These are phyloP conservation scores for Etheostoma cragini DNA, from an alignment of 2,113 vertebrate species.

Conservation along the genomic window DNA sequence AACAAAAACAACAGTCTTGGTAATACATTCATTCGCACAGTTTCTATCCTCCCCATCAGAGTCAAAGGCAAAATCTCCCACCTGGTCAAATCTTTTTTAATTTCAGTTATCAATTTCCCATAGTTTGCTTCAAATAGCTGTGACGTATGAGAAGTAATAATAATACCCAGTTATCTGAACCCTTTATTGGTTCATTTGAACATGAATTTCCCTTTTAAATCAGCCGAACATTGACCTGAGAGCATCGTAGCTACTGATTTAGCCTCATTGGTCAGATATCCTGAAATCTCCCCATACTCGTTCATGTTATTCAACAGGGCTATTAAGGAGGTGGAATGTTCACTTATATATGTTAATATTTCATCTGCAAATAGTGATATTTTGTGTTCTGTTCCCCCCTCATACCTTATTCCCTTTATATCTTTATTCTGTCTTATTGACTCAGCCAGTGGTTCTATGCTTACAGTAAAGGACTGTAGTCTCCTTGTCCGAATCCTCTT, in stretches of 20 bases:
- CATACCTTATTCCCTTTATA: neutral
- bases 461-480: neutral
- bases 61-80: neutral
- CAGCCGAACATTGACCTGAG: neutral
- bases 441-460: neutral
- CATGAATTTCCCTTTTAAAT: neutral
- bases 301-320: neutral
- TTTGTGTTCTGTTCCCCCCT: neutral
- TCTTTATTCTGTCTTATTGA: neutral
- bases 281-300: neutral
- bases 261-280: neutral
- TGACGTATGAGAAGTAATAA: neutral
- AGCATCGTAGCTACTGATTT: neutral
- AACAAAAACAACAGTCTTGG: slow-evolving; percentile 1
- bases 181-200: neutral
- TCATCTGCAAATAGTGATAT: neutral
- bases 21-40: neutral
- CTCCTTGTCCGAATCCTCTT: neutral
- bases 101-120: neutral
- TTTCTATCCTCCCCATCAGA: no score
- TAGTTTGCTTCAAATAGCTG: neutral
- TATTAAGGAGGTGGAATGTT: neutral
- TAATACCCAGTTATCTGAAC: neutral
- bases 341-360: neutral
- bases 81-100: neutral